A percentile compares a stretch with the other conserved stretches of the same genome.
phyloP scores from a whole-genome alignment of 2,113 vertebrate species.

The Microtus ochrogaster region DNA sequence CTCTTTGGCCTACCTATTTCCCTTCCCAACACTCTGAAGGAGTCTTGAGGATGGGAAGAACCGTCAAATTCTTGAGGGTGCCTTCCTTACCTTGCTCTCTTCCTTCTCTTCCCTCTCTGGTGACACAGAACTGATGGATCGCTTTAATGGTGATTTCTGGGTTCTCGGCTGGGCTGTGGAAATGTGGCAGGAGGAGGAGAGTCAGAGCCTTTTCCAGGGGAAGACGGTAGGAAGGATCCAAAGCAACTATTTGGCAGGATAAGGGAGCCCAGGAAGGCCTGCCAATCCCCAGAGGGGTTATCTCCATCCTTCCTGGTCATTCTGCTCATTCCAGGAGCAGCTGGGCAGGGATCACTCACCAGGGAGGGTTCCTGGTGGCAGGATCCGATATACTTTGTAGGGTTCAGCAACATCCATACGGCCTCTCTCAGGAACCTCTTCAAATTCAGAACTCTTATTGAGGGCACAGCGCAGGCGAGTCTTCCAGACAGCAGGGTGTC shows the following conservation, averaged over 20 bases:
- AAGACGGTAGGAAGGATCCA: neutral
- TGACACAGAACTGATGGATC: neutral
- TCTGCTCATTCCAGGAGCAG: neutral
- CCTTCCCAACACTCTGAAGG: constrained; percentile 53
- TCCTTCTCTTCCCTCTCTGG: constrained; percentile 53
- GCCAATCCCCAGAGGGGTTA: neutral
- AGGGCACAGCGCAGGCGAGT: constrained; percentile 94
- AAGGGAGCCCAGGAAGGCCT: neutral
- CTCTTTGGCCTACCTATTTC: neutral
- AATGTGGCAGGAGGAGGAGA: neutral
- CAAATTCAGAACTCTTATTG: constrained; percentile 93
- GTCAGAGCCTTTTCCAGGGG: neutral
- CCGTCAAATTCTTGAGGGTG: constrained; percentile 58
- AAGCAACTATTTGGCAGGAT: neutral
- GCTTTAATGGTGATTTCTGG: constrained; percentile 63
- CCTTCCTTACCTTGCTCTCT: neutral
- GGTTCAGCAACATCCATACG: constrained; percentile 92
- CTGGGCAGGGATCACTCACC: constrained; percentile 45
- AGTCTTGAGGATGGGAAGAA: constrained; percentile 62
- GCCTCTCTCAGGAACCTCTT: constrained; percentile 87
- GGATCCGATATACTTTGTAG: constrained; percentile 93
- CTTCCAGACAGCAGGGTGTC: constrained; percentile 91
- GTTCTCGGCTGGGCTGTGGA: constrained; percentile 56
- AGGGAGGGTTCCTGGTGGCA: constrained; percentile 59
- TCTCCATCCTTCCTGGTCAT: neutral